Evolutionary conservation across 1,140 invertebrate species (phyloP).

Genomic region (Cydia splendana): DNA sequence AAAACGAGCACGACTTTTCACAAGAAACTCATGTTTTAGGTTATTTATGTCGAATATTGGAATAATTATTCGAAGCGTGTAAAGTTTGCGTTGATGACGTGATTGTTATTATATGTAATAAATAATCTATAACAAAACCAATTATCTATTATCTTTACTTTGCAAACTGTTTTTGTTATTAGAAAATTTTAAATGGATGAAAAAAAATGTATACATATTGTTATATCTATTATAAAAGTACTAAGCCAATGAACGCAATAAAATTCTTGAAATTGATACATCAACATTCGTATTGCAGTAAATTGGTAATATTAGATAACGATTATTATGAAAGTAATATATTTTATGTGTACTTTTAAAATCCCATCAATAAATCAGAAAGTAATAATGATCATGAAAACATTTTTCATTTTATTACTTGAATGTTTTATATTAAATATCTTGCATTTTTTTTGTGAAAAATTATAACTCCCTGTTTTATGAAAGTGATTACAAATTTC

Average conservation of each 20-base stretch:
- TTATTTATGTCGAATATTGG: conserved; percentile 22
- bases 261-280: too few relatives aligned
- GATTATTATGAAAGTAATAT: too few relatives aligned
- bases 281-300: too few relatives aligned
- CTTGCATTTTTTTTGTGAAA: background rate
- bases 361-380: background rate
- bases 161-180: too few relatives aligned
- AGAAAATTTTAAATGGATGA: too few relatives aligned
- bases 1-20: conserved; percentile 28
- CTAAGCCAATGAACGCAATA: too few relatives aligned
- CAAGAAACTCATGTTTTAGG: conserved; percentile 18
- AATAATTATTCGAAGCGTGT: background rate
- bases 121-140: background rate
- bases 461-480: background rate
- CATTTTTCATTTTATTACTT: background rate
- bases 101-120: background rate
- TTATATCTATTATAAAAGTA: too few relatives aligned
- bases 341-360: too few relatives aligned
- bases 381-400: background rate
- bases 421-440: background rate
- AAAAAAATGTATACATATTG: too few relatives aligned
- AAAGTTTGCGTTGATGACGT: background rate
- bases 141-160: background rate
- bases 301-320: too few relatives aligned
- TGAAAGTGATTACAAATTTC: background rate